Evolutionary conservation across 2,888 invertebrate genomes (phyloP), one percentile per base, ranked within the genome.

Genomic region (Aphrophora alni): DNA sequence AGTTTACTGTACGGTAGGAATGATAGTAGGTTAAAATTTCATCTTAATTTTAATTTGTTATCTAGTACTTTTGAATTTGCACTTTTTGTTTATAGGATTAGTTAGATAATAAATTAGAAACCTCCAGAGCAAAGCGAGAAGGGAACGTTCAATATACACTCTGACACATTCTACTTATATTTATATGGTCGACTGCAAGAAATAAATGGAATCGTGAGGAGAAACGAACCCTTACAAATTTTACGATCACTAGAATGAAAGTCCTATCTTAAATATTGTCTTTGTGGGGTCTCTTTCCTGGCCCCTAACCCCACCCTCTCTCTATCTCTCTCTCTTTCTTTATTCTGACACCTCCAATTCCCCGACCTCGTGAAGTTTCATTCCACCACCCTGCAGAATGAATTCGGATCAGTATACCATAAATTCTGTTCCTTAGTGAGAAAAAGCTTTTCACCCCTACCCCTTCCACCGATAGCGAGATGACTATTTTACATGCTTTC

Each of bases 231-330:
- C 77, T 77, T 77, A 81, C 77, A 81, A 77, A 81, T 77, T 81
- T 77, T 81, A 81, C 77, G 77, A 59, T 73, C 77, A 28, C 77
- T 77, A 28, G 59, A 76, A 76, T 76, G 76, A 76, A 71, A 59
- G 70, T 73, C 72, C 77, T 77, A 74, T 77, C 81, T 81, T 81
- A 81, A 81, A 81, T 81, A 81, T 81, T 71, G 81, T 74, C 77
- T 27, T 44, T 44, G 44, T 44, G 10, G 44, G 44, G 44, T 44
- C 38, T n/a, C 25, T 28, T 38, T 27, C 27, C 24, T 44, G n/a
- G 33, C 38, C n/a, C 21, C n/a, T 8, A 21, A 8, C 8, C 17
- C 25, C 24, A 17, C 44, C 59, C 25, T 59, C 26, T 75, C 27
- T 24, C 51, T 27, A 5, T 33, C 44, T 44, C 44, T n/a, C 77